Evolutionary conservation across 2,113 vertebrate genomes (phyloP).

Genomic region (Corythaixoides concolor): DNA sequence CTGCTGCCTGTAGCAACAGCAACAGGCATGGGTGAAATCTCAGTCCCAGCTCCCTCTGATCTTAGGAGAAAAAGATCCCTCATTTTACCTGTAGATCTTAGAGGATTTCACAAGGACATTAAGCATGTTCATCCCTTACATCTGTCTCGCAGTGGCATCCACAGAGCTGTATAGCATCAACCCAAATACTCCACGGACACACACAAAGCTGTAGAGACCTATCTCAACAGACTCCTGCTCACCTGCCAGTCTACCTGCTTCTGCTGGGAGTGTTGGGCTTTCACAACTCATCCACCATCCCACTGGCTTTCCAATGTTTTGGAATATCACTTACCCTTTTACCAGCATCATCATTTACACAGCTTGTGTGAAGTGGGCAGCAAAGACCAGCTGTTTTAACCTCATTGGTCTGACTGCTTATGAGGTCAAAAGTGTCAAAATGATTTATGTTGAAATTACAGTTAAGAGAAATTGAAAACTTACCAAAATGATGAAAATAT

Average conservation of each 20-base stretch:
- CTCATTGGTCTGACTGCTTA: not conserved
- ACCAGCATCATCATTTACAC: not conserved
- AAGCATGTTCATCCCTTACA: not conserved
- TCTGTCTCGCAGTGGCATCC: not conserved
- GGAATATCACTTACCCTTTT: not conserved
- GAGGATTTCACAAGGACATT: not conserved
- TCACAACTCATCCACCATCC: not conserved
- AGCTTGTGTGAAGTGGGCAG: not conserved
- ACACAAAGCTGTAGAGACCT: not conserved
- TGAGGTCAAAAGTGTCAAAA: not conserved
- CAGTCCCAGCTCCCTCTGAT: not conserved
- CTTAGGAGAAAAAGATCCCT: not conserved
- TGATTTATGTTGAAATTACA: not conserved
- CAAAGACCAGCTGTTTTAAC: not conserved
- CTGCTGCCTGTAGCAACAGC: not conserved
- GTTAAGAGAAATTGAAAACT: not conserved
- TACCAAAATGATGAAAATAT: not conserved
- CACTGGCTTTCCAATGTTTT: not conserved
- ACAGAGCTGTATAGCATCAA: not conserved
- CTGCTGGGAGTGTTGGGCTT: not conserved
- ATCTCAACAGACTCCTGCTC: not conserved
- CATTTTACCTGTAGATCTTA: not conserved
- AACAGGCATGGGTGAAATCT: not conserved
- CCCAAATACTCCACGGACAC: not conserved
- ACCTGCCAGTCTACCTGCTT: not conserved